phyloP scores from a whole-genome alignment of 2,888 invertebrate species.

The Drosophila meridionalis region DNA sequence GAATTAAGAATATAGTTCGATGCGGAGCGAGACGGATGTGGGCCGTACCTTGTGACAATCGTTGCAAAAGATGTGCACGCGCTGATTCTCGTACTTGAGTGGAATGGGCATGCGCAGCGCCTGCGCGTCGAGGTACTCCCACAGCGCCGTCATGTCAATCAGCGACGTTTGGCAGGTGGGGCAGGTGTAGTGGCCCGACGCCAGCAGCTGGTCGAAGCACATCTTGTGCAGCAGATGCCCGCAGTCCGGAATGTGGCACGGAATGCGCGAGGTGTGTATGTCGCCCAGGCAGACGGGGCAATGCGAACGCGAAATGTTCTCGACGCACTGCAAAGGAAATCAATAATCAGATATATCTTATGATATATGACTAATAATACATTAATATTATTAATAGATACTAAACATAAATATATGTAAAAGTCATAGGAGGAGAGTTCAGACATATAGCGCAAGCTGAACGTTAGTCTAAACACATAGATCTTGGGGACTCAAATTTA shows the following conservation, averaged over 20 bases:
- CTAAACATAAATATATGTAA: not conserved
- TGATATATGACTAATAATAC: too few relatives aligned
- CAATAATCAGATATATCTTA: too few relatives aligned
- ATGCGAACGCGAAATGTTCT: conserved; percentile 94
- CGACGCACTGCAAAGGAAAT: conserved; percentile 90
- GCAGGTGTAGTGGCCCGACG: conserved; percentile 93
- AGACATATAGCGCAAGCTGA: too few relatives aligned
- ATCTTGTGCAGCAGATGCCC: conserved; percentile 94
- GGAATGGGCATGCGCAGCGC: conserved; percentile 94
- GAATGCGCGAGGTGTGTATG: conserved; percentile 95
- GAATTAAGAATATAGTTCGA: not conserved
- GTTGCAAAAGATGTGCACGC: conserved; percentile 93
- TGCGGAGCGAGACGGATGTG: too few relatives aligned
- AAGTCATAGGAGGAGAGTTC: too few relatives aligned
- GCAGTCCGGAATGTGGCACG: conserved; percentile 95
- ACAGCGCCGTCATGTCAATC: conserved; percentile 92
- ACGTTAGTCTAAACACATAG: too few relatives aligned
- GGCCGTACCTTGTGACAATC: conserved; percentile 93
- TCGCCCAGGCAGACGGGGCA: conserved; percentile 96
- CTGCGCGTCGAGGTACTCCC: conserved; percentile 91
- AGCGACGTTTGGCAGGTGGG: conserved; percentile 95
- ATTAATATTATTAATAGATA: too few relatives aligned
- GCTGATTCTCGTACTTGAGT: conserved; percentile 91
- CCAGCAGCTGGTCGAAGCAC: conserved; percentile 91
- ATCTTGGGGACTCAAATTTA: too few relatives aligned